A percentile compares a stretch with the other conserved stretches of the same genome.
Evolutionary conservation across 2,888 invertebrate species (phyloP).

Genomic region (Hoplodrina blanda): DNA sequence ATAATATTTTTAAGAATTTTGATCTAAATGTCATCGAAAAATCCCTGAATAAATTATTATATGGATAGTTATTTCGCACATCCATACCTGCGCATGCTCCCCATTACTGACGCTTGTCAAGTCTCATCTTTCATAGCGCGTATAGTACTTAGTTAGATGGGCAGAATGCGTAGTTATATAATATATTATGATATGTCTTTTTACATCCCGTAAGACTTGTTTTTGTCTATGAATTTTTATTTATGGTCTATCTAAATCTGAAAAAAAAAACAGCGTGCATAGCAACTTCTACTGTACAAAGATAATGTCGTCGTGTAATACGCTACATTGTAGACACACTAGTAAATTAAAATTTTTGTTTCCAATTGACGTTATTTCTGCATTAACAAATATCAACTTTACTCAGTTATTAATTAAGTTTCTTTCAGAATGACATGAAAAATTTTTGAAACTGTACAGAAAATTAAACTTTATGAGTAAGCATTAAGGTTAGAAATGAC

Average conservation of each 20-base stretch:
- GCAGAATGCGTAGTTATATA: too few species aligned
- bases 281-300: conserved; percentile 16
- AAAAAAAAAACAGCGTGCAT: conserved; percentile 34
- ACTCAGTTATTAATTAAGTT: background rate
- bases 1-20: too few species aligned
- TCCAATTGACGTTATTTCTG: conserved; percentile 29
- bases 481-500: background rate
- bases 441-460: background rate
- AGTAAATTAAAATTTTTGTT: conserved; percentile 4
- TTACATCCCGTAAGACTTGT: too few species aligned
- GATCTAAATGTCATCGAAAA: too few species aligned
- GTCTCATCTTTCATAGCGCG: too few species aligned
- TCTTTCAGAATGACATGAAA: background rate
- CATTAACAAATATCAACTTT: background rate
- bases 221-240: too few species aligned
- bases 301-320: conserved; percentile 12
- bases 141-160: too few species aligned
- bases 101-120: too few species aligned
- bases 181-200: too few species aligned
- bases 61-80: too few species aligned
- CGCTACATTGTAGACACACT: conserved; percentile 36
- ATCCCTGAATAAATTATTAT: too few species aligned
- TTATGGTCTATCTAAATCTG: background rate
- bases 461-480: background rate
- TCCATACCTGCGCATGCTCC: too few species aligned